Percentiles rank a stretch among this genome's conserved stretches.
phyloP scores from a whole-genome alignment of 2,113 vertebrate species.

The Corapipo altera region DNA sequence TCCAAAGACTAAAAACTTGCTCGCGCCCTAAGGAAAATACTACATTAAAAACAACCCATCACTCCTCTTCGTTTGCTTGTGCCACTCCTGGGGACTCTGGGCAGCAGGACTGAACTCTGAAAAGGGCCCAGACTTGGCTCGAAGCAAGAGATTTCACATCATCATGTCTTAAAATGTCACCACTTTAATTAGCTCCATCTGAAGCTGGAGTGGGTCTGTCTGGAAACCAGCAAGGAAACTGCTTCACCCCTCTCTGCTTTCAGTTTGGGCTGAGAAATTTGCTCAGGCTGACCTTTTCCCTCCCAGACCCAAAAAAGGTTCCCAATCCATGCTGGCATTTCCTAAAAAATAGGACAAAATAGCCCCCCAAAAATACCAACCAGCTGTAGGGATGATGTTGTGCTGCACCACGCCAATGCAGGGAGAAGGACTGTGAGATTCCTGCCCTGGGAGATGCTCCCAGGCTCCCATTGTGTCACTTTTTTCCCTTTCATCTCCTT shows the following conservation, averaged over 20 bases:
- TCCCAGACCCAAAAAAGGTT: background rate
- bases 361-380: background rate
- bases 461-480: background rate
- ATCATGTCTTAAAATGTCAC: conserved; percentile 50
- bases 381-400: background rate
- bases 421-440: background rate
- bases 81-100: background rate
- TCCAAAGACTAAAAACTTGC: background rate
- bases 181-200: conserved; percentile 53
- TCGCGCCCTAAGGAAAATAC: background rate
- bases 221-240: background rate
- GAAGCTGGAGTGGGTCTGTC: conserved; percentile 1
- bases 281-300: conserved; percentile 36
- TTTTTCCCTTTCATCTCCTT: background rate
- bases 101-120: conserved; percentile 5
- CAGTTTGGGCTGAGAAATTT: conserved; percentile 21
- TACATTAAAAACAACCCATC: background rate
- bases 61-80: background rate
- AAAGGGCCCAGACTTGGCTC: conserved; percentile 58
- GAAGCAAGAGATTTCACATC: conserved; percentile 26
- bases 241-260: background rate
- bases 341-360: conserved; percentile 17
- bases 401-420: background rate
- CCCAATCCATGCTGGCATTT: background rate
- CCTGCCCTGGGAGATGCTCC: background rate